Evolutionary conservation across 1,140 invertebrate species (phyloP).

Genomic region (Drosophila lacteicornis): DNA sequence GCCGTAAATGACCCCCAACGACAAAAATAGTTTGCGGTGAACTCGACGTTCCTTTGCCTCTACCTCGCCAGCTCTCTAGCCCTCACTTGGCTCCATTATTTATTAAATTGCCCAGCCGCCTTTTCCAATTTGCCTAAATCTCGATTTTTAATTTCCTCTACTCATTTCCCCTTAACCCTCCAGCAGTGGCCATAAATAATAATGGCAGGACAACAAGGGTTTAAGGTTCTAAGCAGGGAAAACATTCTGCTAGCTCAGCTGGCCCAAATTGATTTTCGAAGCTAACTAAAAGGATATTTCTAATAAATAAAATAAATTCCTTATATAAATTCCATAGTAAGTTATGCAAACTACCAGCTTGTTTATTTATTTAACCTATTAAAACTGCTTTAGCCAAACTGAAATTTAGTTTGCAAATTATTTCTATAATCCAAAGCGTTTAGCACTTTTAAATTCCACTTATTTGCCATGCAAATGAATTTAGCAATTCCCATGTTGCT

Average conservation of each 20-base stretch:
- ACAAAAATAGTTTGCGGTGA: conserved; percentile 45
- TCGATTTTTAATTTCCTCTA: conserved; percentile 27
- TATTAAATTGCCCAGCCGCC: conserved; percentile 25
- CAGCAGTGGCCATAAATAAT: conserved; percentile 11
- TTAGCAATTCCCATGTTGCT: neutral
- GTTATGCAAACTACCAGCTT: too few relatives aligned
- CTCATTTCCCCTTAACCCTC: conserved; percentile 2
- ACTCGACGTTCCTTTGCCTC: conserved; percentile 17
- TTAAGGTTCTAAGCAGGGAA: neutral
- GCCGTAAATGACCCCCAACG: conserved; percentile 27
- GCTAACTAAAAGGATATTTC: neutral
- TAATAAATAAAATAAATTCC: neutral
- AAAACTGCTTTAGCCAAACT: neutral
- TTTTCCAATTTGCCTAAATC: conserved; percentile 36
- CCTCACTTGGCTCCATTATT: conserved; percentile 23
- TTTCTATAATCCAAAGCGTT: neutral
- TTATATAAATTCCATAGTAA: neutral
- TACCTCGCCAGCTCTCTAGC: neutral
- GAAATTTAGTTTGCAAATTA: neutral
- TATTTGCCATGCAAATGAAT: conserved; percentile 20
- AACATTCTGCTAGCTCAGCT: conserved; percentile 8
- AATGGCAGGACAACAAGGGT: conserved; percentile 2
- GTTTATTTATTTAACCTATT: too few relatives aligned
- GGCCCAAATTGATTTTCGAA: neutral
- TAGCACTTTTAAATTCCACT: conserved; percentile 3